These are phyloP conservation scores for Euleptes europaea DNA, from an alignment of 2,113 vertebrate species.

Conservation along the genomic window DNA sequence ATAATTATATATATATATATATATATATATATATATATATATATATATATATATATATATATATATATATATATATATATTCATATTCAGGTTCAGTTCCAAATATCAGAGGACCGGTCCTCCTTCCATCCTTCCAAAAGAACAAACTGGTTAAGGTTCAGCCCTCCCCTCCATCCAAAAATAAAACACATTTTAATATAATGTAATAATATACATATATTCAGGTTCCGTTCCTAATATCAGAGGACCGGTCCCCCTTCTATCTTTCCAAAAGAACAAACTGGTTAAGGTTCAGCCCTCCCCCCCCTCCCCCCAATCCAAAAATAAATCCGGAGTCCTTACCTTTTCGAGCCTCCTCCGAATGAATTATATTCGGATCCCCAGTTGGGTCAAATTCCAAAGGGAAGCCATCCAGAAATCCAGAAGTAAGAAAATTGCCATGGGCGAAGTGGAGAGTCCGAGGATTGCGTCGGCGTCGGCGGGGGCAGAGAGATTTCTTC, in stretches of 20 bases:
- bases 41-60: too few species aligned
- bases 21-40: too few species aligned
- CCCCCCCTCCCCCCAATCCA: conserved; percentile 20
- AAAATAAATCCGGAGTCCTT: conserved; percentile 48
- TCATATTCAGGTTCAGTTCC: neutral
- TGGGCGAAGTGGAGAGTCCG: conserved; percentile 59
- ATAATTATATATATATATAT: too few species aligned
- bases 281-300: neutral
- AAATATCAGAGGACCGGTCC: neutral
- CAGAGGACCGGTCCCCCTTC: neutral
- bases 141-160: neutral
- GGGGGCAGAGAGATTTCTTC: neutral
- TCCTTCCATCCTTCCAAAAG: neutral
- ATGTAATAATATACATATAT: neutral
- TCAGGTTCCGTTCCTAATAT: neutral
- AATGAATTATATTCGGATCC: conserved; percentile 60
- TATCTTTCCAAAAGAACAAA: neutral
- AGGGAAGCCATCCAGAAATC: conserved; percentile 69
- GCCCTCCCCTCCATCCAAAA: conserved; percentile 17
- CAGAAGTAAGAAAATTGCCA: conserved; percentile 64
- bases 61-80: too few species aligned
- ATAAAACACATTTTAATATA: neutral
- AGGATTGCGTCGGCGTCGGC: conserved; percentile 28
- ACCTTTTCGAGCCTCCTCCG: conserved; percentile 54
- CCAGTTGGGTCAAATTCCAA: conserved; percentile 65